Base-by-base conservation (phyloP, 2,888 invertebrate species). In the Miltochrista miniata region DNA sequence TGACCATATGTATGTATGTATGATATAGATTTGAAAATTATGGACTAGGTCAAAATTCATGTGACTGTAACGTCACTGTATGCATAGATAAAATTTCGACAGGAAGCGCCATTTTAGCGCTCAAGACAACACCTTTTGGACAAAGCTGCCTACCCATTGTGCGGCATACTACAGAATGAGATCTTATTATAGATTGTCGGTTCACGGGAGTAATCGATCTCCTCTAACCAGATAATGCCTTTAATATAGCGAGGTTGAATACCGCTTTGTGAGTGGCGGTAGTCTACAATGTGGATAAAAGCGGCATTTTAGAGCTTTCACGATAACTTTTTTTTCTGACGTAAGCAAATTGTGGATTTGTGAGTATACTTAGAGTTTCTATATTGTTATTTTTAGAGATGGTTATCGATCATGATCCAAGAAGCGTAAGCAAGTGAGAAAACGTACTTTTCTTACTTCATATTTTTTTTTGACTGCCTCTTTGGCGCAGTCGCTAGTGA, bases 121-220 rank as follows among this genome's bases (percentile, higher is more conserved):
- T 33, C 37, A 15, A 18, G 39, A 40, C 37, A 54, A 59, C 63
- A 57, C 67, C 65, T 64, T n/a, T 59, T 57, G 65, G 68, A 74
- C 72, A 71, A 72, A 74, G 73, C 64, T 61, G 48, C 59, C 53
- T 57, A 34, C 59, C 70, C 68, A 75, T 74, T 72, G 73, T 74
- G 70, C 64, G 67, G 76, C 73, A 64, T 62, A 71, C 64, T 66
- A 66, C 64, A 72, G 67, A 74, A 72, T 72, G 65, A 78, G 83
- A 82, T 82, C 81, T 79, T 79, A 82, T 81, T 82, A 82, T 78
- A 82, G 83, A 82, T 82, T 66, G 68, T 58, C 54, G 61, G 68
- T 62, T 62, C 61, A 61, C 56, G 64, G 60, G 54, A 64, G 71
- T 70, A 69, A 76, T 78, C 79, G 79, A 76, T 78, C 76, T 68